Evolutionary conservation across 2,888 invertebrate genomes (phyloP), one percentile per base, ranked within the genome.

Genomic region (Prenolepis imparis): DNA sequence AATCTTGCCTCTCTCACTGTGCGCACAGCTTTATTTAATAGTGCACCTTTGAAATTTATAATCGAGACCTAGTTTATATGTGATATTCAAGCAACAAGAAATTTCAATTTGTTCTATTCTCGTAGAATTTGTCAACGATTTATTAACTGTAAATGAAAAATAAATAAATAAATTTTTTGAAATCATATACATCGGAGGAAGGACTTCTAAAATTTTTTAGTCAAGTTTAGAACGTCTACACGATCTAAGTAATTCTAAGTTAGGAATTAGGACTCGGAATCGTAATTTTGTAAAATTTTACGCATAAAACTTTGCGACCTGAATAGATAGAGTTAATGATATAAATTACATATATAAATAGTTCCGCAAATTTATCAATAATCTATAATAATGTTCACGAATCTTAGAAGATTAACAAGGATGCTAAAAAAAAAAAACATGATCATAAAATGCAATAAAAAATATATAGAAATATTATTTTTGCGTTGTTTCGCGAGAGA

Each of bases 61-160:
- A 28, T n/a, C 15, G 3, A 66, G 39, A 63, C 1, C 39, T 28
- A 24, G 48, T 77, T 77, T 55, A 52, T 9, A 24, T 11, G 55
- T n/a, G 4, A 66, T 55, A 28, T 55, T 12, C 18, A 32, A 11
- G 12, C 48, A 52, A 15, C 12, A 32, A 32, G 32, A 52, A 68
- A 68, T 77, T 66, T 77, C 18, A 55, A 55, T 66, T 44, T 44
- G n/a, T 24, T 12, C 18, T 48, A 9, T 18, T n/a, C 21, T 52
- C 44, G n/a, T 52, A 52, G n/a, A n/a, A 15, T 52, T n/a, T 48
- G 15, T 24, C 18, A 12, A 12, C 21, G 2, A 21, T n/a, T 66
- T 52, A 32, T 75, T 9, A 24, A 24, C 44, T 15, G 52, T 63
- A 12, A 39, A 75, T 12, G 24, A 21, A 52, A 66, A 52, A n/a